A percentile compares a stretch with the other conserved stretches of the same genome.
Evolutionary conservation across 2,797 vertebrate genomes (phyloP).

Genomic region (Limnodromus scolopaceus): DNA sequence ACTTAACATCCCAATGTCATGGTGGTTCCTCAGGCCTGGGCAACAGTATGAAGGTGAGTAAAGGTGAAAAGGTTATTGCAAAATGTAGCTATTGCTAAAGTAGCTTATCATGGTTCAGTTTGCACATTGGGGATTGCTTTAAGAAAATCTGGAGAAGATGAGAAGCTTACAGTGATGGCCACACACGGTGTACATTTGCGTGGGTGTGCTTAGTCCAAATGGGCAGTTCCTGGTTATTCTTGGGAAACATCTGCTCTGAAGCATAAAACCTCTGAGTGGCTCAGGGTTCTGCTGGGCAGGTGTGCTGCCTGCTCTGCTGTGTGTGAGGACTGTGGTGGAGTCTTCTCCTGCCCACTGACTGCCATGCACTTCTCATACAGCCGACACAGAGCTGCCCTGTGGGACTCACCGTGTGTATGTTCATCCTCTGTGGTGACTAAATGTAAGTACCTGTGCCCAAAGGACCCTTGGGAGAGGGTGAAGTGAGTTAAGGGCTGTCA

Average conservation of each 20-base stretch:
- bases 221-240: background rate
- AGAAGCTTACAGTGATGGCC: background rate
- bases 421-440: background rate
- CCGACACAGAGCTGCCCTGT: background rate
- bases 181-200: background rate
- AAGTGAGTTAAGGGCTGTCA: fast-evolving
- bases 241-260: background rate
- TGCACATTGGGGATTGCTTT: background rate
- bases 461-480: background rate
- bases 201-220: background rate
- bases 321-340: fast-evolving
- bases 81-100: background rate
- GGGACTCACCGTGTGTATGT: fast-evolving
- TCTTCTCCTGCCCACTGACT: background rate
- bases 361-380: fast-evolving
- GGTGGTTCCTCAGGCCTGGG: background rate
- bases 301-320: background rate
- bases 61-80: background rate
- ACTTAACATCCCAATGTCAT: background rate
- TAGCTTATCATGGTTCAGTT: background rate
- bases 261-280: background rate
- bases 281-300: background rate
- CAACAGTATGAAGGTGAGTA: background rate
- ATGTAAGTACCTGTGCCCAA: background rate
- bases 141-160: background rate